These are phyloP conservation scores for Gallirallus australis DNA, from an alignment of 2,797 vertebrate species.

Conservation along the genomic window DNA sequence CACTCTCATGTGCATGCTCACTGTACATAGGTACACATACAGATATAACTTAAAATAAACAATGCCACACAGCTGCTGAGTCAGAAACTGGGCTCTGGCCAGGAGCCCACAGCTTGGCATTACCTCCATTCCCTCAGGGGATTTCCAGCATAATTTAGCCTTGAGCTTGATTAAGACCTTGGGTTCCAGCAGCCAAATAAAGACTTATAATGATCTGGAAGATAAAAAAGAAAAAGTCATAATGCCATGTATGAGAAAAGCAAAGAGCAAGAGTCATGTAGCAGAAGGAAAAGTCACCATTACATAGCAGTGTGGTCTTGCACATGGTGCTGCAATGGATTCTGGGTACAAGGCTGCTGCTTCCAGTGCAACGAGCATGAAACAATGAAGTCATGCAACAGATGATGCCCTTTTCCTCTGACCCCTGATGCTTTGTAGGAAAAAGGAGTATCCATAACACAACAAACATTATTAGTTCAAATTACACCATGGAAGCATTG, in stretches of 20 bases:
- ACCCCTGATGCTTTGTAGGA: not conserved
- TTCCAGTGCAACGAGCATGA: not conserved
- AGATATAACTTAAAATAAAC: not conserved
- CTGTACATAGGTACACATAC: not conserved
- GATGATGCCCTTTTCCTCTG: not conserved
- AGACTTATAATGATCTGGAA: conserved; percentile 8
- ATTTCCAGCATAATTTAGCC: conserved; percentile 19
- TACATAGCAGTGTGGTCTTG: accelerated
- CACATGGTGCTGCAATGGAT: accelerated
- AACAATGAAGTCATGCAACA: not conserved
- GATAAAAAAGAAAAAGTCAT: not conserved
- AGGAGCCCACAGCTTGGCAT: not conserved
- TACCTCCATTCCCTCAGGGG: not conserved
- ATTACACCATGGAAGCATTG: not conserved
- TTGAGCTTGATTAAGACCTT: conserved; percentile 30
- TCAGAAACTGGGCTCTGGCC: not conserved
- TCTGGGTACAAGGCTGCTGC: not conserved
- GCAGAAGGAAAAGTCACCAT: not conserved
- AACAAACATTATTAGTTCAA: not conserved
- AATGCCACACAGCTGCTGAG: conserved; percentile 9
- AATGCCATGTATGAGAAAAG: not conserved
- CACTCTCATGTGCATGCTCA: accelerated
- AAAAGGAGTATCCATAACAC: not conserved
- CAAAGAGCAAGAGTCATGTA: not conserved
- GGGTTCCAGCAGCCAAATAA: not conserved